Conservation (phyloP, 1,140 invertebrate genomes). For the Listronotus bonariensis region DNA sequence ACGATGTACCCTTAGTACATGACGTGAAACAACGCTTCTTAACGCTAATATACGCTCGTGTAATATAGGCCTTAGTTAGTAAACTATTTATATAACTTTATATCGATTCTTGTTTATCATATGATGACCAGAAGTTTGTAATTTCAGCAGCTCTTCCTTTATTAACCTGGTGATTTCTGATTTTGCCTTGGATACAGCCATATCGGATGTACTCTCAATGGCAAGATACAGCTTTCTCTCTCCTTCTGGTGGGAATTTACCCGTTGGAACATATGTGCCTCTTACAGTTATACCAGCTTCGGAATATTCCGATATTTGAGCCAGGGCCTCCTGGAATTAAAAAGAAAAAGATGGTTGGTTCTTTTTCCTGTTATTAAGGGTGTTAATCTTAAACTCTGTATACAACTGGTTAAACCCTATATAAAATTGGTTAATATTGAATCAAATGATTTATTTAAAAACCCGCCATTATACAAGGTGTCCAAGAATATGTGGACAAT, state of each 20-base stretch:
- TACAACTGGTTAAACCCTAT: not conserved
- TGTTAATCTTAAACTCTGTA: not conserved
- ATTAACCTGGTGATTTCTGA: conserved; percentile 97
- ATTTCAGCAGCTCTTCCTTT: conserved; percentile 93
- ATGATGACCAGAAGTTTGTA: conserved; percentile 85
- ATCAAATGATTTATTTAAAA: too few species aligned
- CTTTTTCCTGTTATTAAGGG: not conserved
- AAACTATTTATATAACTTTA: conserved; percentile 81
- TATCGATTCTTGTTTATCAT: conserved; percentile 91
- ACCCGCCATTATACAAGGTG: too few species aligned
- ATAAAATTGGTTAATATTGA: too few species aligned
- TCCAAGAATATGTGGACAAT: too few species aligned
- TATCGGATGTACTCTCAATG: conserved; percentile 97
- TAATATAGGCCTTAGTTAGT: not conserved
- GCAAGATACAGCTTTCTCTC: conserved; percentile 97
- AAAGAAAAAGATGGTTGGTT: conserved; percentile 6
- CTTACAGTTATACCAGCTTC: conserved; percentile 98
- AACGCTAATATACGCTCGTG: too few species aligned
- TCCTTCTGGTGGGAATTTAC: conserved; percentile 89
- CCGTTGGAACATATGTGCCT: conserved; percentile 92
- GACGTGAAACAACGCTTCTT: too few species aligned
- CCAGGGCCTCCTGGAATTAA: conserved; percentile 81
- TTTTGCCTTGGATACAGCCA: conserved; percentile 97
- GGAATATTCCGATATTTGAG: conserved; percentile 98
- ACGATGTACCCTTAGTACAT: too few species aligned